Evolutionary conservation across 2,888 invertebrate species (phyloP), one percentile per base, ranked within the genome.

Genomic region (Drosophila ochracea): DNA sequence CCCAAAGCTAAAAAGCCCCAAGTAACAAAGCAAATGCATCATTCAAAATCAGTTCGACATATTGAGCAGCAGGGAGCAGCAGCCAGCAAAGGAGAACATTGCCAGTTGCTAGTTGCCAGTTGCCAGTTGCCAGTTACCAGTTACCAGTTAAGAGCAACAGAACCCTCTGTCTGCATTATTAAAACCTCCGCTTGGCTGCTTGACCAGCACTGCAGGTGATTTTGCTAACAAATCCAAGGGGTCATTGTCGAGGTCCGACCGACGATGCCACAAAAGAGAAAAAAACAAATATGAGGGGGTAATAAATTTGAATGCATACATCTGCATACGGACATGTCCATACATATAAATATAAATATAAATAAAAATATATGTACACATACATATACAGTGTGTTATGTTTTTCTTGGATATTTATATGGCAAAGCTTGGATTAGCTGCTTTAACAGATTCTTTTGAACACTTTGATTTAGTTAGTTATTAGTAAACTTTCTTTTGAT

Each of bases 171-270:
- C 78, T 89, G 76, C 62, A 89, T 82, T 84, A 84, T 87, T 84
- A 74, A 85, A 84, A 73, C 64, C 76, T 59, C 57, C 68, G 68
- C 72, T 66, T 64, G 64, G 73, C 50, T 73, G 61, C 63, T 65
- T 43, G 53, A 64, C 30, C 67, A 52, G 68, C 85, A 73, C 85
- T 84, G 85, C 85, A 90, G 85, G 85, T 87, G 85, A 90, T 90
- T 87, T 83, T 71, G 85, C 88, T 89, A 80, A 85, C 84, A 84
- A 82, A 77, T 68, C 64, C 50, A 49, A 47, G 73, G 77, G 78
- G 78, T 78, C 78, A 78, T 72, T 78, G 55, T 60, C 65, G 65
- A 49, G 70, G 49, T 63, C 37, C 63, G 39, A 35, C n/a, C 19
- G 74, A 37, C 61, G 37, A 62, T 39, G 61, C 57, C 33, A 72